phyloP scores from a whole-genome alignment of 1,140 invertebrate species.

The Ostrea denselamellosa region DNA sequence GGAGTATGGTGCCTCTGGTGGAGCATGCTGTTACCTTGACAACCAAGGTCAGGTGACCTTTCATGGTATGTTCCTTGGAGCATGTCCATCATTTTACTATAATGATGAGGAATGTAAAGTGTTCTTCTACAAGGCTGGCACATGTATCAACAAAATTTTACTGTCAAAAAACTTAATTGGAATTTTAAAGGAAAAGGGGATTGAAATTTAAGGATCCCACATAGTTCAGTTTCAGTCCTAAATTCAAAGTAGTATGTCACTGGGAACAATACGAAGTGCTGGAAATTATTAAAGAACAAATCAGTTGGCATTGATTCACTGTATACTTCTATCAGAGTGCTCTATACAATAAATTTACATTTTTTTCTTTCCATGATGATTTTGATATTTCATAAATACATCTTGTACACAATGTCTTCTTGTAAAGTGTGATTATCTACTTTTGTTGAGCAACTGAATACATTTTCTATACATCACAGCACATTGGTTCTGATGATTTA shows the following conservation, averaged over 20 bases:
- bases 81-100: conserved; percentile 16
- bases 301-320: too few species aligned
- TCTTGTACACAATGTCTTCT: too few species aligned
- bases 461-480: too few species aligned
- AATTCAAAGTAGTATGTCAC: not conserved
- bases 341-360: too few species aligned
- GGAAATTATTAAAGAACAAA: too few species aligned
- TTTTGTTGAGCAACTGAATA: too few species aligned
- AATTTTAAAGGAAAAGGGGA: not conserved
- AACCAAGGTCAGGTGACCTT: not conserved
- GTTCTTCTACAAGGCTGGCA: conserved; percentile 1
- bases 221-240: not conserved
- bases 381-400: too few species aligned
- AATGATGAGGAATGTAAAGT: not conserved
- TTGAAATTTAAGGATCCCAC: not conserved
- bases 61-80: conserved; percentile 23
- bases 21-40: conserved; percentile 13
- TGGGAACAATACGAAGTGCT: too few species aligned
- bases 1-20: conserved; percentile 6
- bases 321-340: too few species aligned
- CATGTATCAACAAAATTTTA: not conserved
- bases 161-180: not conserved
- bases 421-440: too few species aligned
- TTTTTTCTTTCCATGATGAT: too few species aligned
- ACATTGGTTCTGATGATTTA: too few species aligned